Percentiles rank a stretch among this genome's conserved stretches.
These are phyloP conservation scores for Nomada fabriciana DNA, from an alignment of 2,888 invertebrate species.

Conservation along the genomic window DNA sequence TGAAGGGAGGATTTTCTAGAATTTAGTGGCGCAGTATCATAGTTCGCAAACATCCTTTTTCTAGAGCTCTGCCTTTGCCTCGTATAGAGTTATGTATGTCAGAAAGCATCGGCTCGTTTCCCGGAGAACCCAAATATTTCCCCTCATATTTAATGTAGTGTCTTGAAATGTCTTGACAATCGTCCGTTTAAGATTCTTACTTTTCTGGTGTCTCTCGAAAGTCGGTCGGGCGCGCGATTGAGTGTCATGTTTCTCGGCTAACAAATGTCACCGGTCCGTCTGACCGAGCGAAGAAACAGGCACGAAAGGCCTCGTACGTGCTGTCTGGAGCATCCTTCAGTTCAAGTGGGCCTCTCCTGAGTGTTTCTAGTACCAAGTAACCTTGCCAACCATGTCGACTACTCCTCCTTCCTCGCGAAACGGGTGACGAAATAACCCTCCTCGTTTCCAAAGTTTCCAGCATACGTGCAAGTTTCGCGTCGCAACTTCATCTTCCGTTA, in stretches of 20 bases:
- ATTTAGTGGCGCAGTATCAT: constrained; percentile 59
- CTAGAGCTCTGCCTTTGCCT: constrained; percentile 7
- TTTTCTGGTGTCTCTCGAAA: constrained; percentile 22
- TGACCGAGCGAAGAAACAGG: constrained; percentile 60
- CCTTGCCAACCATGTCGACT: constrained; percentile 46
- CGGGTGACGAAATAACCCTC: constrained; percentile 37
- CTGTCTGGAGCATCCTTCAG: constrained; percentile 61
- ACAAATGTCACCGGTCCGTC: constrained; percentile 65
- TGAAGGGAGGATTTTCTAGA: constrained; percentile 22
- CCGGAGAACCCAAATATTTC: background rate
- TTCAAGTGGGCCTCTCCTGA: constrained; percentile 57
- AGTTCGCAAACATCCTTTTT: constrained; percentile 46
- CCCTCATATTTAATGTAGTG: too few relatives aligned
- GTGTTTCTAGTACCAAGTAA: constrained; percentile 34
- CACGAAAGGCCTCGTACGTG: constrained; percentile 61
- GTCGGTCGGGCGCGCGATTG: constrained; percentile 55
- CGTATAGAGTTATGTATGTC: background rate
- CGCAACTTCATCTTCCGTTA: background rate
- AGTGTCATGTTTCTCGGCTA: constrained; percentile 49
- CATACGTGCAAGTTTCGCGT: background rate
- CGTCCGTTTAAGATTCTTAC: constrained; percentile 12
- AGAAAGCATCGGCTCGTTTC: background rate
- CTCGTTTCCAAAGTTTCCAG: constrained; percentile 25
- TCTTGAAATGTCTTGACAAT: background rate
- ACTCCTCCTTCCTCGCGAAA: constrained; percentile 17